Base-by-base conservation (phyloP, 2,113 vertebrate genomes). In the Oreotrochilus melanogaster region DNA sequence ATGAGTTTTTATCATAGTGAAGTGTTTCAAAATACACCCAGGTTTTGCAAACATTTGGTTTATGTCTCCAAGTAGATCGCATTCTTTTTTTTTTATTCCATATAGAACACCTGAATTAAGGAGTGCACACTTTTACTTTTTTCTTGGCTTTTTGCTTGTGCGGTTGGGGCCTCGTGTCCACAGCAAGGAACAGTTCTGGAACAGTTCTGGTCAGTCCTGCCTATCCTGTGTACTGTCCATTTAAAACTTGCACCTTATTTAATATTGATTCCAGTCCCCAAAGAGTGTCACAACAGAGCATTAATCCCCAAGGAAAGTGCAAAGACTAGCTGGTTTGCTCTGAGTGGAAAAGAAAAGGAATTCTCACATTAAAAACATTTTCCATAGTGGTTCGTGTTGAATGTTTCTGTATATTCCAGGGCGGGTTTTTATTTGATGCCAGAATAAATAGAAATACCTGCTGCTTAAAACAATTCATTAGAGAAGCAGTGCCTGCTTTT, bases 381-480 rank as follows among this genome's bases (percentile, higher is more conserved):
- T 97, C 93, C 94, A 64, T 86, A 86, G 93, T 96, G 88, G 95
- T 96, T 96, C 56, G 2, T 93, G 78, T 95, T 93, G 94, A 97
- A 96, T 94, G 88, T 96, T 97, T 96, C 96, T 96, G 94, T 95
- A 74, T 94, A 94, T 96, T 97, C 96, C 94, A 96, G 95, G 95
- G 93, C 87, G 96, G 96, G 94, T 93, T 96, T 96, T 96, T 88
- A 90, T 88, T 94, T 93, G 85, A 83, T 95, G 96, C 94, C 95
- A 97, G 95, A 94, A 94, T 95, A 97, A 97, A 97, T 78, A 97
- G 94, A 93, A 97, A 96, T 97, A 96, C 94, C 96, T 97, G 95
- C 89, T 93, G 93, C 94, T 94, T 96, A 83, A 93, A 97, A 94
- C 95, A 97, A 95, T 96, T 94, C 94, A 95, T 96, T 95, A 96